Base-by-base conservation (phyloP, 2,113 vertebrate genomes). In the Motacilla alba region DNA sequence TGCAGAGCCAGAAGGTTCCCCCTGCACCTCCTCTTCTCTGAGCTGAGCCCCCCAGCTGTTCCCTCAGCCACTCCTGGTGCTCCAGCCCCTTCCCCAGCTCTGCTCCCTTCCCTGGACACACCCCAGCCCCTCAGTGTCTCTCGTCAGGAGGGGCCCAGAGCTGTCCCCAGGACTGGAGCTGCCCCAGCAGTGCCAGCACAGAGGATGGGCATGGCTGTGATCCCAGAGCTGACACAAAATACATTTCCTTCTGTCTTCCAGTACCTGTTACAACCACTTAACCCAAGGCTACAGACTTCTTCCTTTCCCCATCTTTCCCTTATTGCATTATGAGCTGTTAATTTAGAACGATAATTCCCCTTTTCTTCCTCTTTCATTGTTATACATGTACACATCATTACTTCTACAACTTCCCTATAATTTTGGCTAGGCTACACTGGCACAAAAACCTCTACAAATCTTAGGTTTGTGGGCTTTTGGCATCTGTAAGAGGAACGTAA, bases 401-500 rank as follows among this genome's bases (percentile, higher is more conserved):
- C 28, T 81, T 84, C 39, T 73, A 43, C 55, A 80, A 52, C 64
- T 93, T 85, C 70, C 70, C 52, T 67, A 19, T 72, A 49, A 83
- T 90, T 79, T 90, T 94, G 62, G 47, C 88, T 85, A 85, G 83
- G 59, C 39, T 59, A 60, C 5, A 2, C 11, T 49, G 44, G 43
- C 56, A 72, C 41, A 74, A 53, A 89, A 77, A 70, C 31, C 52
- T 70, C 56, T 24, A 7, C 2, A 58, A 33, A 28, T 53, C 6
- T 66, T 31, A 41, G 58, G 47, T 59, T 69, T 84, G 63, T 67
- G 47, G 70, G 8, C 26, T 81, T 92, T 33, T 56, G 37, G 58
- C 31, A 75, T 53, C 64, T 62, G 5, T 37, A 74, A 58, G 52
- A 87, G 46, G 56, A 60, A 37, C 4, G 21, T 55, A 50, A 50